A percentile compares a stretch with the other conserved stretches of the same genome.
Conservation (phyloP, 2,797 vertebrate genomes). For the Nothura maculosa region DNA sequence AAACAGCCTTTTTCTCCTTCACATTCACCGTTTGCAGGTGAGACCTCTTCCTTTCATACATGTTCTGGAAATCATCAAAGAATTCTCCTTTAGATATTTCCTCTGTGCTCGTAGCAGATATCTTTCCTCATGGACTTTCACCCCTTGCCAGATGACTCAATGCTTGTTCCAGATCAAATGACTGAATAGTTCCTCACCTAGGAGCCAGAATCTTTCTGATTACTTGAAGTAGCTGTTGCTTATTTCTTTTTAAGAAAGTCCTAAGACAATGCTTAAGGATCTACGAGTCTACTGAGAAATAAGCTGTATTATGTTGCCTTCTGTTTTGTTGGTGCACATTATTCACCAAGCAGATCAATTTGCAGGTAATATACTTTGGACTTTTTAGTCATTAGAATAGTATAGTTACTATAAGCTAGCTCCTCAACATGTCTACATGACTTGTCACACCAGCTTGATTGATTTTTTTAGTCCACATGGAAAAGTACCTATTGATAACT, state of each 20-base stretch:
- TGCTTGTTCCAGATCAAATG: background rate
- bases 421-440: background rate
- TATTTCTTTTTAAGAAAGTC: background rate
- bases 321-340: background rate
- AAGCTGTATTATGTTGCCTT: fast-evolving
- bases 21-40: background rate
- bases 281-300: background rate
- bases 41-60: background rate
- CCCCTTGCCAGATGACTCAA: background rate
- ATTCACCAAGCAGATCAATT: background rate
- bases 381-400: background rate
- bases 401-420: background rate
- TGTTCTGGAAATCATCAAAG: background rate
- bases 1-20: background rate
- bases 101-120: background rate
- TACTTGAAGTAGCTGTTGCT: background rate
- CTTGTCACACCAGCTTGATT: background rate
- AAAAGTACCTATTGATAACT: background rate
- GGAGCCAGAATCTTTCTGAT: background rate
- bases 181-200: background rate
- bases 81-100: background rate
- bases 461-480: background rate
- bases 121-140: background rate
- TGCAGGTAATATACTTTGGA: background rate
- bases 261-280: background rate